Percentiles rank a stretch among this genome's conserved stretches.
Conservation (phyloP, 2,888 invertebrate genomes). For the Calameuta filiformis region DNA sequence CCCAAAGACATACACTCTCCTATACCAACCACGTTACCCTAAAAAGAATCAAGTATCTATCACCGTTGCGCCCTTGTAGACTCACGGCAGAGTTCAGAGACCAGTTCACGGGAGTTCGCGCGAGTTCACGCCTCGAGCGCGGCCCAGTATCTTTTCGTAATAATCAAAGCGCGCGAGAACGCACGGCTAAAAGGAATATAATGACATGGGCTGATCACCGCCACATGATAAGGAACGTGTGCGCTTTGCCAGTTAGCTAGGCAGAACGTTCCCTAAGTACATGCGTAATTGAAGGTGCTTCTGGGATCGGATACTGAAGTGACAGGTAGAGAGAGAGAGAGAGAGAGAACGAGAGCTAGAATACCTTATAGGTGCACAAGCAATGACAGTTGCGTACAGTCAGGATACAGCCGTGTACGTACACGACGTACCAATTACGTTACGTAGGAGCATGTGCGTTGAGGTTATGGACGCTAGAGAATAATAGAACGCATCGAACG, state of each 20-base stretch:
- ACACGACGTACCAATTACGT: background rate
- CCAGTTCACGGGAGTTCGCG: background rate
- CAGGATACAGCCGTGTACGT: background rate
- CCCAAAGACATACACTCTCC: background rate
- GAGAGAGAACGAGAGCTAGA: background rate
- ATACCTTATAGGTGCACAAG: background rate
- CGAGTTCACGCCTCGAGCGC: background rate
- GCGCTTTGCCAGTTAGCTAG: background rate
- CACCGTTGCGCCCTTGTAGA: background rate
- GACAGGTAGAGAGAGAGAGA: background rate
- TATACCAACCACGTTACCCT: background rate
- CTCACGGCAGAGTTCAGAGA: background rate
- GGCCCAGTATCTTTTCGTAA: background rate
- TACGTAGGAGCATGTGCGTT: background rate
- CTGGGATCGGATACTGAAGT: slow-evolving; percentile 39
- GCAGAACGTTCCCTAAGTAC: background rate
- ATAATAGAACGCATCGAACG: background rate
- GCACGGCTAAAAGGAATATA: background rate
- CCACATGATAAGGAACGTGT: background rate
- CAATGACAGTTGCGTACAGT: background rate
- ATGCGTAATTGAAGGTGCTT: slow-evolving; percentile 58
- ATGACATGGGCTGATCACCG: background rate
- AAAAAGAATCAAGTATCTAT: background rate
- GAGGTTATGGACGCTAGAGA: background rate
- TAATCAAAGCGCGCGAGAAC: background rate